phyloP scores from a whole-genome alignment of 1,140 invertebrate genomes.

The Trichonephila clavata region DNA sequence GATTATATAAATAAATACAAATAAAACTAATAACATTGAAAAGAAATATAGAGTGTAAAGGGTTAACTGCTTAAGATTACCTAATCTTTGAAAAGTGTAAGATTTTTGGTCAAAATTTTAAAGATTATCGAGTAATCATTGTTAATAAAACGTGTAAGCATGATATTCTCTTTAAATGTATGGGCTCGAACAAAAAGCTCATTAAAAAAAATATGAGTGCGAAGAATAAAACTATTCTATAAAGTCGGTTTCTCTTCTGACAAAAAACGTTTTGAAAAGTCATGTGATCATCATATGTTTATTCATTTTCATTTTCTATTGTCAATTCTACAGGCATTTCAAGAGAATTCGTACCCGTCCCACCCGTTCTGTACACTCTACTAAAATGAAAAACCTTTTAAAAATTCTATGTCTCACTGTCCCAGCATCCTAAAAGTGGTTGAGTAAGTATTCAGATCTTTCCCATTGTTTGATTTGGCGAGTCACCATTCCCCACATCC shows the following conservation, averaged over 20 bases:
- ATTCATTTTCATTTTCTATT: background rate
- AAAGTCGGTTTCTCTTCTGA: background rate
- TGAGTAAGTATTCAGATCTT: background rate
- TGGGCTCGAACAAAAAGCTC: too few relatives aligned
- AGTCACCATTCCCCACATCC: conserved; percentile 33
- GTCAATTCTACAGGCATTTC: background rate
- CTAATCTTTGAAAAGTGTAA: too few relatives aligned
- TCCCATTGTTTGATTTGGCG: conserved; percentile 25
- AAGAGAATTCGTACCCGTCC: background rate
- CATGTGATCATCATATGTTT: background rate
- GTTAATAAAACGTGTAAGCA: too few relatives aligned
- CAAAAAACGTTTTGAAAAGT: background rate
- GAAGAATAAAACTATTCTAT: too few relatives aligned
- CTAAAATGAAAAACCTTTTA: background rate
- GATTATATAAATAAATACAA: too few relatives aligned
- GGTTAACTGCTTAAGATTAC: too few relatives aligned
- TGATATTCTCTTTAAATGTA: too few relatives aligned
- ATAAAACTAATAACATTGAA: too few relatives aligned
- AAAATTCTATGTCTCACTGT: background rate
- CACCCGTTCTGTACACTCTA: background rate
- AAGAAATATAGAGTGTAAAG: too few relatives aligned
- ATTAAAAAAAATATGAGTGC: too few relatives aligned
- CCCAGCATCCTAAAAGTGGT: background rate
- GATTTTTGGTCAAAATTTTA: too few relatives aligned
- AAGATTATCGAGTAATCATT: too few relatives aligned